Percentiles rank a stretch among this genome's conserved stretches.
Conservation (phyloP, 2,888 invertebrate genomes). For the Clistopyga incitator region DNA sequence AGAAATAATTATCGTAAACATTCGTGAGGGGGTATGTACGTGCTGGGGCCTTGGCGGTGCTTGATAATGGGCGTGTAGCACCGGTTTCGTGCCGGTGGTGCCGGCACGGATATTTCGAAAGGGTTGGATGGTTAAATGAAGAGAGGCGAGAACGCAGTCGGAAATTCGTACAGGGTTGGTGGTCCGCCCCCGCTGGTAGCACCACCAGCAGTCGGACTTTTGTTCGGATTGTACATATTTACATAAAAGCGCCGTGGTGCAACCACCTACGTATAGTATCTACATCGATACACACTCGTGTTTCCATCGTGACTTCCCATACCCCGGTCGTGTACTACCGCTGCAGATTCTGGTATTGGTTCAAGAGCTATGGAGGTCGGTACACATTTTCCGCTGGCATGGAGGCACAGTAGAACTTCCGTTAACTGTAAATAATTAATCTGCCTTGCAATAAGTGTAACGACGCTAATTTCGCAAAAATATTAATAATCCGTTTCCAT, state of each 20-base stretch:
- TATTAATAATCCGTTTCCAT: neutral
- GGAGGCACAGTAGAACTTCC: slow-evolving; percentile 21
- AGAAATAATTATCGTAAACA: slow-evolving; percentile 56
- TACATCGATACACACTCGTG: slow-evolving; percentile 11
- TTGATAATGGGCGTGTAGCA: slow-evolving; percentile 47
- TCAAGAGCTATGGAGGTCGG: slow-evolving; percentile 40
- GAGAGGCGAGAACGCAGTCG: slow-evolving; percentile 50
- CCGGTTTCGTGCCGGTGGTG: slow-evolving; percentile 35
- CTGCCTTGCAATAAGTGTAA: neutral
- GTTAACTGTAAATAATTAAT: slow-evolving; percentile 6
- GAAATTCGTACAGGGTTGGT: slow-evolving; percentile 57
- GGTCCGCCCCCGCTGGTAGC: slow-evolving; percentile 11
- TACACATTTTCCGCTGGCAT: slow-evolving; percentile 56
- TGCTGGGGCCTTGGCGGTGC: slow-evolving; percentile 32
- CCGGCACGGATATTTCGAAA: slow-evolving; percentile 55
- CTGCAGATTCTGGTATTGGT: slow-evolving; percentile 20
- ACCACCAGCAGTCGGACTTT: slow-evolving; percentile 55
- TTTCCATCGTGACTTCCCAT: slow-evolving; percentile 52
- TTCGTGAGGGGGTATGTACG: slow-evolving; percentile 32
- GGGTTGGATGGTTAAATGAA: slow-evolving; percentile 63
- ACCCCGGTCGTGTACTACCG: slow-evolving; percentile 42
- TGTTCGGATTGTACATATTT: slow-evolving; percentile 65
- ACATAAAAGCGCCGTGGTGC: slow-evolving; percentile 48
- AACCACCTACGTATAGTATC: slow-evolving; percentile 14
- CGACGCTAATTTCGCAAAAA: neutral